Evolutionary conservation across 2,888 invertebrate genomes (phyloP).

Genomic region (Megastigmus dorsalis): DNA sequence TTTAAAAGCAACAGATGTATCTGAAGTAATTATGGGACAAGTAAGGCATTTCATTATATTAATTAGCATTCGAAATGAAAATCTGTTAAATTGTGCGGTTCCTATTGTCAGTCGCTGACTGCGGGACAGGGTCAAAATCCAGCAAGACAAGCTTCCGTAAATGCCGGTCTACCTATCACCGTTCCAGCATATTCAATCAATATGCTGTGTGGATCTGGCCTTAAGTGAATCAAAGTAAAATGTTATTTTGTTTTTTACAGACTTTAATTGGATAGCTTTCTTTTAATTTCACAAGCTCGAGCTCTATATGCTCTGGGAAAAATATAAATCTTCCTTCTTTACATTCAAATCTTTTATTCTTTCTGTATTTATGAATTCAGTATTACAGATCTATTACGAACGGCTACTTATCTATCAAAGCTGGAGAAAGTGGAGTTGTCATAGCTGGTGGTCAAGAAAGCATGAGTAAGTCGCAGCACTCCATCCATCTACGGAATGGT

Average conservation of each 20-base stretch:
- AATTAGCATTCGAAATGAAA: background rate
- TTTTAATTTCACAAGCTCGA: background rate
- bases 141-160: slow-evolving; percentile 84
- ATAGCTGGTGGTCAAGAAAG: slow-evolving; percentile 89
- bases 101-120: slow-evolving; percentile 76
- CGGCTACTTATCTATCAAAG: slow-evolving; percentile 81
- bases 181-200: slow-evolving; percentile 84
- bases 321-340: background rate
- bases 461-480: slow-evolving; percentile 87
- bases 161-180: slow-evolving; percentile 82
- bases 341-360: slow-evolving; percentile 3
- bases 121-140: slow-evolving; percentile 89
- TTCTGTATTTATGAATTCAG: too few species aligned
- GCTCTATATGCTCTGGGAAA: background rate
- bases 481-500: slow-evolving; percentile 79
- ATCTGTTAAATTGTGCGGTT: slow-evolving; percentile 28
- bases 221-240: slow-evolving; percentile 78
- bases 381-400: slow-evolving; percentile 78
- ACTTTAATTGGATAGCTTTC: background rate
- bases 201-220: slow-evolving; percentile 89
- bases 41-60: slow-evolving; percentile 72
- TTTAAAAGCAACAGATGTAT: slow-evolving; percentile 79
- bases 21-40: slow-evolving; percentile 89
- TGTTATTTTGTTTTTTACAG: background rate
- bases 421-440: slow-evolving; percentile 81